Evolutionary conservation across 2,797 vertebrate genomes (phyloP).

Genomic region (Propithecus deckenii): DNA sequence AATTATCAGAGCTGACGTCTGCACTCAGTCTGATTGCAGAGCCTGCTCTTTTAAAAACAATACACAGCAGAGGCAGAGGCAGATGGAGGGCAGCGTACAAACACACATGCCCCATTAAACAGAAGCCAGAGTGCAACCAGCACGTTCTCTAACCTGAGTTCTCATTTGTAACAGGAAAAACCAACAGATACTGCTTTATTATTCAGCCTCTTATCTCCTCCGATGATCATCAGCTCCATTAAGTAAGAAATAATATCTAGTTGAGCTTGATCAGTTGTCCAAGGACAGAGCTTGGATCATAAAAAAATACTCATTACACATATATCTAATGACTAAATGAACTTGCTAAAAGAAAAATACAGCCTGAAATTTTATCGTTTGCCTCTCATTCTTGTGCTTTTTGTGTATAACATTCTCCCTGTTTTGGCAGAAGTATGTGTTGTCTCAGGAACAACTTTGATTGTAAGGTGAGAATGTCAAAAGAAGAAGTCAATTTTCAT

Average conservation of each 20-base stretch:
- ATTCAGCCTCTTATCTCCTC: neutral
- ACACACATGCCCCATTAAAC: neutral
- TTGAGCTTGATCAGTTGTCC: neutral
- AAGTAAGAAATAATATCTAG: neutral
- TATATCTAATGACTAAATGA: neutral
- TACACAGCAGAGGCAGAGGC: neutral
- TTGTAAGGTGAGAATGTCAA: neutral
- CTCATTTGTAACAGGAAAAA: neutral
- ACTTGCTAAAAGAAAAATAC: neutral
- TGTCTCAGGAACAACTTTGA: slow-evolving; percentile 4
- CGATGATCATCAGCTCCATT: neutral
- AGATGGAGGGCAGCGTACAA: neutral
- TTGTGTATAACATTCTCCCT: neutral
- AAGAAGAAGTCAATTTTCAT: neutral
- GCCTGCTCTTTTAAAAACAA: neutral
- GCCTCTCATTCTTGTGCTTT: neutral
- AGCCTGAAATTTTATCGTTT: neutral
- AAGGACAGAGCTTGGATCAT: neutral
- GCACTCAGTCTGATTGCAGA: neutral
- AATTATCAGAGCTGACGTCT: neutral
- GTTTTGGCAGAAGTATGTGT: neutral
- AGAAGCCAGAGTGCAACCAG: neutral
- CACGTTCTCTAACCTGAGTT: neutral
- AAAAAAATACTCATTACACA: neutral
- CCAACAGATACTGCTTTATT: neutral